phyloP scores from a whole-genome alignment of 2,888 invertebrate genomes.

The Ormyrus labotus region DNA sequence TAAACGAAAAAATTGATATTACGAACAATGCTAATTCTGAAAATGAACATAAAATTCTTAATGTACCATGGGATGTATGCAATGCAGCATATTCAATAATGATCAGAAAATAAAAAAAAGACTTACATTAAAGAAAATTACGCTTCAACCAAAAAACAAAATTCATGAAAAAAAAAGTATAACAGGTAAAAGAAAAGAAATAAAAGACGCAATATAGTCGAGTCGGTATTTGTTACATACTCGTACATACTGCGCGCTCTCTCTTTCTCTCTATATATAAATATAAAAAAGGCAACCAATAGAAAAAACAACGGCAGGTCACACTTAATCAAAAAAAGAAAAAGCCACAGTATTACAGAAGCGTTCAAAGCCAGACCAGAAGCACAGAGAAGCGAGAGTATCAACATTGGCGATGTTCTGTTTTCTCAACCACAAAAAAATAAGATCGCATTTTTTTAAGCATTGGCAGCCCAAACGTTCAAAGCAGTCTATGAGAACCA shows the following conservation, averaged over 20 bases:
- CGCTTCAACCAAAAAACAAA: conserved; percentile 24
- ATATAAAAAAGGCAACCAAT: conserved; percentile 31
- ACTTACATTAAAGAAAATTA: background rate
- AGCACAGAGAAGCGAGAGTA: conserved; percentile 41
- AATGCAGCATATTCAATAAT: no score
- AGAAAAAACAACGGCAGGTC: conserved; percentile 47
- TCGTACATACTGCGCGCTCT: conserved; percentile 45
- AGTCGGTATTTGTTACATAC: conserved; percentile 33
- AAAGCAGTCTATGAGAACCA: conserved; percentile 39
- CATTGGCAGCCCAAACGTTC: conserved; percentile 35
- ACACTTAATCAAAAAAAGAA: conserved; percentile 33
- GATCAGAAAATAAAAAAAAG: background rate
- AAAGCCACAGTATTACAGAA: conserved; percentile 39
- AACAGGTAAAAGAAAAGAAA: conserved; percentile 16
- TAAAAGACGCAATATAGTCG: conserved; percentile 19
- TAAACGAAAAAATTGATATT: background rate
- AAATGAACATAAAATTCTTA: no score
- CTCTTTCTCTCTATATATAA: conserved; percentile 38
- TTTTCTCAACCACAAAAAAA: conserved; percentile 24
- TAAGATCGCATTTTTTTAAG: conserved; percentile 35
- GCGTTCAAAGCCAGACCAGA: conserved; percentile 51
- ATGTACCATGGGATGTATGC: no score
- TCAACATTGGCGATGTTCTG: conserved; percentile 22
- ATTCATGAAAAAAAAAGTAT: background rate
- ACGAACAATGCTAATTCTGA: no score